Evolutionary conservation across 2,888 invertebrate species (phyloP).

Genomic region (Caenorhabditis zanzibari): DNA sequence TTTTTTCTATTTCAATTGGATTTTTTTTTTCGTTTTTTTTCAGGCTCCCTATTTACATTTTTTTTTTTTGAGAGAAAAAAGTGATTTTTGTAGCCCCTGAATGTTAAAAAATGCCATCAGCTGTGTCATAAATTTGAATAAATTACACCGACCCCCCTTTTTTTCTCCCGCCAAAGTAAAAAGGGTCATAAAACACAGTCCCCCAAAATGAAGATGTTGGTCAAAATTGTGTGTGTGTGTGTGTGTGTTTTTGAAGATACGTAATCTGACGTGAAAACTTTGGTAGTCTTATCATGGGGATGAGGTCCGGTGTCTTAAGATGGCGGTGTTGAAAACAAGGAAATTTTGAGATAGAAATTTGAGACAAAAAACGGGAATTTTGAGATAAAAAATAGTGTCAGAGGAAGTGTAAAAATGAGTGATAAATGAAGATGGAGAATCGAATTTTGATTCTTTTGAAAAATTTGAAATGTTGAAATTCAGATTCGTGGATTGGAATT

Average conservation of each 20-base stretch:
- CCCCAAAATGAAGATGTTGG: not conserved
- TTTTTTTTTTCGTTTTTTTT: not conserved
- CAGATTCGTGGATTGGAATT: too few species aligned
- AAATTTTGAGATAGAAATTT: not conserved
- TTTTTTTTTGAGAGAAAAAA: not conserved
- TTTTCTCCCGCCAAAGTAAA: not conserved
- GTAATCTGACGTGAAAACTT: not conserved
- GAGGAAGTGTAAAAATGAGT: not conserved
- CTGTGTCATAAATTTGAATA: slow-evolving; percentile 32
- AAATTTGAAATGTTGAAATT: not conserved
- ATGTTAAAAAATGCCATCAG: not conserved
- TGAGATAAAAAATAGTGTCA: not conserved
- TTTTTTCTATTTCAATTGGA: not conserved
- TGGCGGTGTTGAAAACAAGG: slow-evolving; percentile 4
- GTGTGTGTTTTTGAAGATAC: not conserved
- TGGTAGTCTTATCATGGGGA: not conserved
- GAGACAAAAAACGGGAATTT: not conserved
- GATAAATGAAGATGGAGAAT: not conserved
- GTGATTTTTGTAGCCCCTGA: slow-evolving; percentile 15
- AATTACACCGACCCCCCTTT: not conserved
- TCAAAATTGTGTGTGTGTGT: not conserved
- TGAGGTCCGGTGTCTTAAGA: not conserved
- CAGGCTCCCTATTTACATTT: not conserved
- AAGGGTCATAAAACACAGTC: slow-evolving; percentile 9
- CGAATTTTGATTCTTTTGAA: not conserved